A percentile compares a stretch with the other conserved stretches of the same genome.
Evolutionary conservation across 2,888 invertebrate species (phyloP).

Genomic region (Acleris cristana): DNA sequence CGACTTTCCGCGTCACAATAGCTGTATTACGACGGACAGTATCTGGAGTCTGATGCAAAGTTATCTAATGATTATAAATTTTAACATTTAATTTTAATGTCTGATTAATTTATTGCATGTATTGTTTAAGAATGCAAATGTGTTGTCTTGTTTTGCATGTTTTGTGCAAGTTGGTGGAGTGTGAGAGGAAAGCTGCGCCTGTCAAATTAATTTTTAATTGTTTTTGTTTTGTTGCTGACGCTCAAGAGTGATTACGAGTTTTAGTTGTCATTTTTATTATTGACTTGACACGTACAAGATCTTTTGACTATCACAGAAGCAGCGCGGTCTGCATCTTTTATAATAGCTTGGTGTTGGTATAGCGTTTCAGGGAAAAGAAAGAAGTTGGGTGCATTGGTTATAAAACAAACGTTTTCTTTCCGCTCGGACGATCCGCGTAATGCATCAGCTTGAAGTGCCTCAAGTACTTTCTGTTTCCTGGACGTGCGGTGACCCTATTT

Average conservation of each 20-base stretch:
- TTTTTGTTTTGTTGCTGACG: constrained; percentile 30
- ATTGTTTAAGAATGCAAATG: constrained; percentile 55
- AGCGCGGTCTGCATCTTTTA: constrained; percentile 8
- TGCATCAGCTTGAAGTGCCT: constrained; percentile 15
- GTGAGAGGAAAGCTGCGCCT: constrained; percentile 41
- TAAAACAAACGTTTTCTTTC: constrained; percentile 11
- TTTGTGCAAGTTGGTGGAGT: constrained; percentile 51
- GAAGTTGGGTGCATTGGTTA: constrained; percentile 11
- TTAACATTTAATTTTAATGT: constrained; percentile 53
- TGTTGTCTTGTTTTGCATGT: constrained; percentile 51
- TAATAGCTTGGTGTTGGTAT: constrained; percentile 25
- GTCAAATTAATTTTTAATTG: constrained; percentile 16
- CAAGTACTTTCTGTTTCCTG: constrained; percentile 23
- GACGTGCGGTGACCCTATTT: constrained; percentile 28
- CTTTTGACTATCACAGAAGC: constrained; percentile 9
- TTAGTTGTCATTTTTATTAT: constrained; percentile 16
- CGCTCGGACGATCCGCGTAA: constrained; percentile 3
- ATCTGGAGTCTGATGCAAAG: background rate
- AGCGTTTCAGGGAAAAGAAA: constrained; percentile 25
- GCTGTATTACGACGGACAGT: background rate
- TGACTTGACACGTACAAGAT: constrained; percentile 2
- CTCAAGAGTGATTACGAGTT: constrained; percentile 24
- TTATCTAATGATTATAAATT: constrained; percentile 6
- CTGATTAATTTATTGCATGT: constrained; percentile 75
- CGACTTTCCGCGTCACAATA: too few species aligned